Base-by-base conservation (phyloP, 2,888 invertebrate species). In the Agrochola lychnidis region DNA sequence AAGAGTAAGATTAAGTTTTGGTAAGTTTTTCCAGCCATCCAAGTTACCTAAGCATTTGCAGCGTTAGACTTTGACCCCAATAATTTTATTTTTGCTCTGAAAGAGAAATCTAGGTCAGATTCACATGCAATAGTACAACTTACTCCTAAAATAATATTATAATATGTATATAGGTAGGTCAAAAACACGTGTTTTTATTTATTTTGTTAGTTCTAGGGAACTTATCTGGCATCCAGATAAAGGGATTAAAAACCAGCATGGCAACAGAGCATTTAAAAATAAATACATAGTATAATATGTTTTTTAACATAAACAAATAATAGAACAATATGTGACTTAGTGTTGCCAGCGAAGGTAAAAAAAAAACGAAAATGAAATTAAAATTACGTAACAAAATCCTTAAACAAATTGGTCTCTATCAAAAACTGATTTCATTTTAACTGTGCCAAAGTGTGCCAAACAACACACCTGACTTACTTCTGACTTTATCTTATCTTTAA, bases 401-500 rank as follows among this genome's bases (percentile, higher is more conserved):
- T 42, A 30, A 64, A 64, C n/a, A 68, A 64, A 64, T 61, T 40
- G 30, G 53, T 76, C 14, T 63, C 45, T 61, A 68, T 68, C 61
- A 74, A 48, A 25, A 70, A 62, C 61, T 61, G 36, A 76, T 71
- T 81, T 71, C 68, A 76, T 71, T 81, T 71, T 61, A 83, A 64
- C 63, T 45, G 72, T 70, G 69, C 53, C 69, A 62, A 67, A 71
- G n/a, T 56, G 25, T 62, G 67, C 63, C 76, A 71, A 85, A 86
- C 30, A 83, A 61, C 75, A 76, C 79, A 56, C 76, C 68, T 82
- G 74, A 82, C 83, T 83, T 83, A 83, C 83, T 83, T 83, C 30
- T 67, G 61, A 14, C 73, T 75, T 78, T 87, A 87, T 87, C 87
- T 87, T 87, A 87, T 87, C 87, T 72, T 57, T 80, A 82, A 87